Percentiles rank a stretch among this genome's conserved stretches.
Evolutionary conservation across 2,888 invertebrate species (phyloP).

Genomic region (Eristalis tenax): DNA sequence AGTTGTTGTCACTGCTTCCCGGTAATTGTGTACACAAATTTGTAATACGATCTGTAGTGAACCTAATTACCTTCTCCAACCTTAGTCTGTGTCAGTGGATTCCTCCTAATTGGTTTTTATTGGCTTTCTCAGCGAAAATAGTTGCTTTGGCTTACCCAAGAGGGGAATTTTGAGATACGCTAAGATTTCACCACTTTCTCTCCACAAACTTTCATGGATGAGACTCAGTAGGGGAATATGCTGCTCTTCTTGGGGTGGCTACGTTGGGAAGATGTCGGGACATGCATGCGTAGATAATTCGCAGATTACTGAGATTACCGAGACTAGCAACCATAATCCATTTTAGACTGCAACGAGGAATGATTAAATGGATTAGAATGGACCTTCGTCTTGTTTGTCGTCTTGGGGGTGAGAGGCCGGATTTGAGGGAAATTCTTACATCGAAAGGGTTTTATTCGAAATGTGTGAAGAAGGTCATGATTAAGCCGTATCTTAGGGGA

Average conservation of each 20-base stretch:
- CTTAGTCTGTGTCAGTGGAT: conserved; percentile 10
- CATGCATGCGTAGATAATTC: conserved; percentile 1
- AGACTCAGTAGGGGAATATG: not conserved
- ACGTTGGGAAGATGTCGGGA: not conserved
- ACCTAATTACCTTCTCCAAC: conserved; percentile 27
- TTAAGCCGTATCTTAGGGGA: not conserved
- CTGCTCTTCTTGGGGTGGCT: not conserved
- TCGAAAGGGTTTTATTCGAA: not conserved
- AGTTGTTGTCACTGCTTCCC: not conserved
- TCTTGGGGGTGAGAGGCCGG: not conserved
- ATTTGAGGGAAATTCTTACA: not conserved
- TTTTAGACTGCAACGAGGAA: not conserved
- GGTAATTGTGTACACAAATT: conserved; percentile 43
- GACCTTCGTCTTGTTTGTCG: not conserved
- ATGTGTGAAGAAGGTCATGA: not conserved
- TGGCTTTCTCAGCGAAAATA: conserved; percentile 22
- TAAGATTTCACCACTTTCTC: not conserved
- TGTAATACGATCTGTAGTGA: conserved; percentile 30
- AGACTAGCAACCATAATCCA: not conserved
- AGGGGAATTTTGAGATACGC: conserved; percentile 9
- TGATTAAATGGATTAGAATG: not conserved
- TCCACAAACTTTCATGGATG: no score
- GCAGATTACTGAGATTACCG: not conserved
- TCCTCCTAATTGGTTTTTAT: conserved; percentile 32
- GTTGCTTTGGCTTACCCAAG: conserved; percentile 5